Percentiles rank a stretch among this genome's conserved stretches.
Evolutionary conservation across 2,888 invertebrate genomes (phyloP).

Genomic region (Serrognathus titanus): DNA sequence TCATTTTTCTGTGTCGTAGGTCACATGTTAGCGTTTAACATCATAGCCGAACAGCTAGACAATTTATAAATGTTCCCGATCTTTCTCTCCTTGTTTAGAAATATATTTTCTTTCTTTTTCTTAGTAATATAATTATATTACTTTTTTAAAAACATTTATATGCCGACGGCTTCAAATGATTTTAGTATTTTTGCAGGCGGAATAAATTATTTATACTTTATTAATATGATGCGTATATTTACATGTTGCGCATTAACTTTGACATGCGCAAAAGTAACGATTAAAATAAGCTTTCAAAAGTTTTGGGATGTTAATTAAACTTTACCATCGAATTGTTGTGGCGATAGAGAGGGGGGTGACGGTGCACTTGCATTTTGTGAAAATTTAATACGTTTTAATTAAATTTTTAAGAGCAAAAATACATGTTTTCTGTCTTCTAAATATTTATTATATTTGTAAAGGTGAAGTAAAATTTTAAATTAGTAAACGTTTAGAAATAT

Average conservation of each 20-base stretch:
- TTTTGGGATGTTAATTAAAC: slow-evolving; percentile 20
- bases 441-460: no score
- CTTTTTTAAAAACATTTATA: no score
- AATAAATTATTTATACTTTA: no score
- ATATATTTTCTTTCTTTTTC: no score
- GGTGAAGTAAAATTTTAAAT: no score
- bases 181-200: no score
- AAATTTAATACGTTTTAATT: slow-evolving; percentile 12
- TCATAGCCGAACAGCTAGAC: slow-evolving; percentile 20
- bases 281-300: slow-evolving; percentile 28
- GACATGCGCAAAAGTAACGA: slow-evolving; percentile 45
- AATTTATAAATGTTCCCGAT: slow-evolving; percentile 31
- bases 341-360: background rate
- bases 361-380: slow-evolving; percentile 5
- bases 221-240: slow-evolving; percentile 5
- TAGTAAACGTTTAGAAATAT: no score
- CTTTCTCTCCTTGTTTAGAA: background rate
- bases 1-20: slow-evolving; percentile 35
- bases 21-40: slow-evolving; percentile 30
- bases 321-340: slow-evolving; percentile 17
- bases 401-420: background rate
- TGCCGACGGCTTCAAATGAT: no score
- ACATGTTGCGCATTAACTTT: slow-evolving; percentile 23
- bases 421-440: no score
- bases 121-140: no score